phyloP scores from a whole-genome alignment of 2,888 invertebrate species.

The Tinea pellionella region DNA sequence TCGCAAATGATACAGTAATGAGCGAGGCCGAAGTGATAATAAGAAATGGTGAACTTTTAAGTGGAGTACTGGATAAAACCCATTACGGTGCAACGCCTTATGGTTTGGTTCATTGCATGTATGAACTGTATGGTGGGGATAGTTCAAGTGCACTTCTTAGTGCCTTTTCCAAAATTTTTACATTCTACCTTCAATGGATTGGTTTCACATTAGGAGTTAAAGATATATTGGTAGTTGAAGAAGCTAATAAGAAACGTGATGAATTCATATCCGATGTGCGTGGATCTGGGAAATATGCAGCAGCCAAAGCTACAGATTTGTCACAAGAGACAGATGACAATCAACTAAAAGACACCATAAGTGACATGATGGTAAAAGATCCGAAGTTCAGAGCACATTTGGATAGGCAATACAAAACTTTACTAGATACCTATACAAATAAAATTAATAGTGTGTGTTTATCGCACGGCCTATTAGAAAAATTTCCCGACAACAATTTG shows the following conservation, averaged over 20 bases:
- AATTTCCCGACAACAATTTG: conserved; percentile 96
- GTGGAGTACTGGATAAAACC: conserved; percentile 94
- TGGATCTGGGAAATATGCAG: conserved; percentile 71
- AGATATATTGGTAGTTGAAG: conserved; percentile 86
- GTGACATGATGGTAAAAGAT: conserved; percentile 76
- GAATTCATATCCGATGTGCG: conserved; percentile 75
- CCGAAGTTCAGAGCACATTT: conserved; percentile 82
- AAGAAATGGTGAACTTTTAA: conserved; percentile 86
- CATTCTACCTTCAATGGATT: conserved; percentile 86
- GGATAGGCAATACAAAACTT: conserved; percentile 85
- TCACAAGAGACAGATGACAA: conserved; percentile 67
- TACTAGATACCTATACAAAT: conserved; percentile 87
- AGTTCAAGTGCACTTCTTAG: conserved; percentile 86
- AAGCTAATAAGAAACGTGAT: conserved; percentile 79
- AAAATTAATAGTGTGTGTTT: conserved; percentile 89
- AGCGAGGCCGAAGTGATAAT: conserved; percentile 94
- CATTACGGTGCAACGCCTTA: conserved; percentile 96
- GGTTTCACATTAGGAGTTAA: conserved; percentile 96
- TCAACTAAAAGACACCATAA: conserved; percentile 74
- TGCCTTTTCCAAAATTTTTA: conserved; percentile 92
- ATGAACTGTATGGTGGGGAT: conserved; percentile 92
- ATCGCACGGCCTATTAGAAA: conserved; percentile 83
- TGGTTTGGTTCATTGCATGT: conserved; percentile 94
- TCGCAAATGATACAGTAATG: conserved; percentile 73
- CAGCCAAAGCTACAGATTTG: conserved; percentile 78